Evolutionary conservation across 2,113 vertebrate species (phyloP).

Genomic region (Mobula birostris): DNA sequence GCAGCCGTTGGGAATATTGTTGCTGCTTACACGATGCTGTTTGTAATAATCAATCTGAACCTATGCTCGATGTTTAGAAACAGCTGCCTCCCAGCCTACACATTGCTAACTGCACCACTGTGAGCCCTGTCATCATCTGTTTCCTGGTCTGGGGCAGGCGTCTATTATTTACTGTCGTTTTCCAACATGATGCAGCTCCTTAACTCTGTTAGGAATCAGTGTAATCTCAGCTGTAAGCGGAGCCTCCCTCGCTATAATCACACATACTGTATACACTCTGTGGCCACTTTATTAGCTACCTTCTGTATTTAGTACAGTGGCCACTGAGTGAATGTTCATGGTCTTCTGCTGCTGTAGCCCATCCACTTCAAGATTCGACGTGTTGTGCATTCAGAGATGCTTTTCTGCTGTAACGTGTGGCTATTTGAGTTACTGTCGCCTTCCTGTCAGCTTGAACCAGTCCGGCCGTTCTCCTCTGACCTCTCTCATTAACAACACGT

Average conservation of each 20-base stretch:
- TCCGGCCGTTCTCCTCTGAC: too few relatives aligned
- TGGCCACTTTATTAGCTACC: too few relatives aligned
- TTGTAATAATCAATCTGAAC: background rate
- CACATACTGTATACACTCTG: too few relatives aligned
- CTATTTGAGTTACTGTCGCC: too few relatives aligned
- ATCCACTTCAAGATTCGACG: too few relatives aligned
- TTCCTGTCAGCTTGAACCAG: too few relatives aligned
- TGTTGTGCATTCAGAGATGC: too few relatives aligned
- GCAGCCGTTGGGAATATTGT: background rate
- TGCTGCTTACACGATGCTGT: background rate
- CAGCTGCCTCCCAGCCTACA: background rate
- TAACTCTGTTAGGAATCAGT: background rate
- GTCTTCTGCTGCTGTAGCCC: too few relatives aligned
- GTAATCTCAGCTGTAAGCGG: background rate
- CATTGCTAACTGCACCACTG: background rate
- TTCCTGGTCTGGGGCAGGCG: background rate
- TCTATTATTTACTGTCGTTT: constrained; percentile 24
- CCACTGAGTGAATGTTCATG: too few relatives aligned
- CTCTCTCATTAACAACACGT: too few relatives aligned
- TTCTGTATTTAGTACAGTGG: too few relatives aligned
- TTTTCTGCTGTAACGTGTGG: too few relatives aligned
- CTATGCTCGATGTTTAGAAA: background rate
- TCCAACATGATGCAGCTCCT: background rate
- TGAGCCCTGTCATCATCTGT: constrained; percentile 6
- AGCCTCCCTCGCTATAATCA: background rate